Percentiles rank a stretch among this genome's conserved stretches.
Evolutionary conservation across 2,113 vertebrate genomes (phyloP).

Genomic region (Paralichthys olivaceus): DNA sequence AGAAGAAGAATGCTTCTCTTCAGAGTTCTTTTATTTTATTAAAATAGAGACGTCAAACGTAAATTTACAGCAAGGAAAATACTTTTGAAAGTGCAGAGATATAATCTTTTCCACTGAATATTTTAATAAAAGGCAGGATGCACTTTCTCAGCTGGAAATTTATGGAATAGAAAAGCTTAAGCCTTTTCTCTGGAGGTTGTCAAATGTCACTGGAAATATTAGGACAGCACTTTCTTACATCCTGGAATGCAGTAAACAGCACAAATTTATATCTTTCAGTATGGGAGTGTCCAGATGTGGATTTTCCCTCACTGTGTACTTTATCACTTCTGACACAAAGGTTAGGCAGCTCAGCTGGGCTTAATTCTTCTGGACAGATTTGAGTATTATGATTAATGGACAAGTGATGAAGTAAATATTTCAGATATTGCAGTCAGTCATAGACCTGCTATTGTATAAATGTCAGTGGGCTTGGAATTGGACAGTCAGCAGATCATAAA

Average conservation of each 20-base stretch:
- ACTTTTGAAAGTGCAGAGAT: background rate
- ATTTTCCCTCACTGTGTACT: slow-evolving; percentile 6
- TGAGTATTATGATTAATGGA: slow-evolving; percentile 37
- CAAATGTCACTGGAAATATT: slow-evolving; percentile 23
- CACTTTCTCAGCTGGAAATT: slow-evolving; percentile 17
- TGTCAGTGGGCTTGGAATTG: slow-evolving; percentile 37
- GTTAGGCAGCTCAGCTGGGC: slow-evolving; percentile 28
- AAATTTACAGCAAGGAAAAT: slow-evolving; percentile 12
- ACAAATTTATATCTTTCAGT: slow-evolving; percentile 7
- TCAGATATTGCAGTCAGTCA: slow-evolving; percentile 19
- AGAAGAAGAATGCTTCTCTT: background rate
- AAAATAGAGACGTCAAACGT: background rate
- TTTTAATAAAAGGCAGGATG: slow-evolving; percentile 11
- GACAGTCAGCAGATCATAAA: slow-evolving; percentile 32
- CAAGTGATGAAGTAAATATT: slow-evolving; percentile 23
- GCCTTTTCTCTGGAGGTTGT: slow-evolving; percentile 19
- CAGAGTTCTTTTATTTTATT: background rate
- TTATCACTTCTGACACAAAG: slow-evolving; percentile 39
- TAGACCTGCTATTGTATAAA: slow-evolving; percentile 17
- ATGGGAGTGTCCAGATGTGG: slow-evolving; percentile 15
- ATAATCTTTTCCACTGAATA: background rate
- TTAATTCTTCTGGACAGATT: slow-evolving; percentile 32
- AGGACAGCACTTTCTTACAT: slow-evolving; percentile 24
- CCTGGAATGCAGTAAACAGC: slow-evolving; percentile 45
- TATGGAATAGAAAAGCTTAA: background rate